phyloP scores from a whole-genome alignment of 2,113 vertebrate species.

The Diphyllodes magnificus region DNA sequence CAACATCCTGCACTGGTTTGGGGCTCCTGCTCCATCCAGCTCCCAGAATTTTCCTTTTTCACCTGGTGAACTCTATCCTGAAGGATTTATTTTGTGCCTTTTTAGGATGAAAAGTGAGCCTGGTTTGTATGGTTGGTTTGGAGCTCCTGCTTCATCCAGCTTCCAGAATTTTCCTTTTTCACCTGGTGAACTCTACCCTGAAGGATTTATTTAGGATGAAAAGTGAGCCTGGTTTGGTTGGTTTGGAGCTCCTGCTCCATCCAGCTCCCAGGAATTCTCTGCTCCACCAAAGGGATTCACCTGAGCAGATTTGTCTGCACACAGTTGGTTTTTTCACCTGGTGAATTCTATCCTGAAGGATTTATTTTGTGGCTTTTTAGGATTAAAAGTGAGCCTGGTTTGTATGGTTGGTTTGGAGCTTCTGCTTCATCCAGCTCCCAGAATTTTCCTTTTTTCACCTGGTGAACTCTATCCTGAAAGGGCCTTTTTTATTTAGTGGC shows the following conservation, averaged over 20 bases:
- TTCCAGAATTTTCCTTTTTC: not conserved
- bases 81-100: too few relatives aligned
- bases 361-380: too few relatives aligned
- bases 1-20: not conserved
- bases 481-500: not conserved
- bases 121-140: too few relatives aligned
- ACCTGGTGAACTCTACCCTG: conserved; percentile 34
- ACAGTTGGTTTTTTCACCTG: conserved; percentile 12
- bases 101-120: too few relatives aligned
- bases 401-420: too few relatives aligned
- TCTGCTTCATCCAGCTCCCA: too few relatives aligned
- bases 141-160: too few relatives aligned
- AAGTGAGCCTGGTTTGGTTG: not conserved
- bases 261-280: not conserved
- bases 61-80: too few relatives aligned
- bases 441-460: not conserved
- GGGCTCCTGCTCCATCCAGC: not conserved
- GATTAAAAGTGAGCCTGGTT: too few relatives aligned
- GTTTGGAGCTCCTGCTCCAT: not conserved
- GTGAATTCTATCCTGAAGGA: not conserved
- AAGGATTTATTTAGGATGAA: not conserved
- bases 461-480: not conserved
- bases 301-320: not conserved
- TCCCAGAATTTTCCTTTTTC: not conserved
- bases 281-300: not conserved